Evolutionary conservation across 2,797 vertebrate genomes (phyloP).

Genomic region (Alca torda): DNA sequence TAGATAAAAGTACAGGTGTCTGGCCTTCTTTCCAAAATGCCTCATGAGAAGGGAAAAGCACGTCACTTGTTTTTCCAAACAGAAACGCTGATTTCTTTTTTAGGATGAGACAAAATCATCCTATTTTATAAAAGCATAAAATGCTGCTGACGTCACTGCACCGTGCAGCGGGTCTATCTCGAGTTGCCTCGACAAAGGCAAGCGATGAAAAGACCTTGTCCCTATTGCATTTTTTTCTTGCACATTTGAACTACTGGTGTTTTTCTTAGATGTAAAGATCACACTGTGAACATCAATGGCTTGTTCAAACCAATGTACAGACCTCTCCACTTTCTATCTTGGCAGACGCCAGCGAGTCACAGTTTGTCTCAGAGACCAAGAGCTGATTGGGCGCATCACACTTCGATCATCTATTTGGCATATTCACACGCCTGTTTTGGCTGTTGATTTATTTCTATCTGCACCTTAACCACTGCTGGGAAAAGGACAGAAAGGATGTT

Average conservation of each 20-base stretch:
- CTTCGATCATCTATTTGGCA: not conserved
- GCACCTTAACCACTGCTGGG: not conserved
- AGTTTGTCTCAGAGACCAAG: not conserved
- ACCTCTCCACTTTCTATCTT: not conserved
- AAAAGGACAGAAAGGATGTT: not conserved
- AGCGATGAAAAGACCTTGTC: not conserved
- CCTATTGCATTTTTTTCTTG: not conserved
- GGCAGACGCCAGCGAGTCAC: fast-evolving
- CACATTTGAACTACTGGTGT: not conserved
- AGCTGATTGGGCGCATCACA: not conserved
- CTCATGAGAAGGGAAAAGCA: not conserved
- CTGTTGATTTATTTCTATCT: not conserved
- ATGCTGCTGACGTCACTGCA: not conserved
- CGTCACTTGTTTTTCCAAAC: not conserved
- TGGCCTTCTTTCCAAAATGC: not conserved
- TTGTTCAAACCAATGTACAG: not conserved
- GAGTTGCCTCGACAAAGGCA: not conserved
- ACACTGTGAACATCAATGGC: not conserved
- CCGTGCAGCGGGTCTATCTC: not conserved
- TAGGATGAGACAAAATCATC: not conserved
- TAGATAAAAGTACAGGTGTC: not conserved
- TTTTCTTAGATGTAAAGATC: not conserved
- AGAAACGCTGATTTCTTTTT: not conserved
- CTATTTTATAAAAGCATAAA: not conserved
- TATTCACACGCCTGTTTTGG: not conserved